Conservation (phyloP, 2,888 invertebrate species). For the Acleris laterana region DNA sequence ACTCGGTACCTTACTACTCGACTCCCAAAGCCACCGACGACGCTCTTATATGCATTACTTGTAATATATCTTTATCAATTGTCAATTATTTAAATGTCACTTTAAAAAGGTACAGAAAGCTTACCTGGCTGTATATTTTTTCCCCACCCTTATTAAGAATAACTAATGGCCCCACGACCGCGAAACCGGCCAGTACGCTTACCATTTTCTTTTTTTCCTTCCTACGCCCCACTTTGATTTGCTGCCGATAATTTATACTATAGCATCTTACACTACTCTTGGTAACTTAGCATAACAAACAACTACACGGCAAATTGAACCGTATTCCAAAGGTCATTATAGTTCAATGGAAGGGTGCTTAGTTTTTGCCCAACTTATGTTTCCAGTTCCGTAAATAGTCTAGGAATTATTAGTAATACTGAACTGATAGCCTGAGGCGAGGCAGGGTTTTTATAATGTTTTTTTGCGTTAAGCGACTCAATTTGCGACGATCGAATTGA, state of each 20-base stretch:
- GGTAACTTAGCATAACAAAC: not conserved
- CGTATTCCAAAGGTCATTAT: not conserved
- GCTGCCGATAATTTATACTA: conserved; percentile 30
- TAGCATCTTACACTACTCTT: conserved; percentile 12
- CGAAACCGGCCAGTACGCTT: conserved; percentile 27
- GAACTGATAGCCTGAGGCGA: conserved; percentile 10
- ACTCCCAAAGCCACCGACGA: no score
- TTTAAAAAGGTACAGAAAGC: conserved; percentile 2
- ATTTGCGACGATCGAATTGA: conserved; percentile 2
- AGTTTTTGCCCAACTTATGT: not conserved
- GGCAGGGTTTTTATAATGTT: conserved; percentile 13
- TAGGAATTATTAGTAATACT: conserved; percentile 16
- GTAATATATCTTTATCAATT: not conserved
- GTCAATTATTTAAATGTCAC: not conserved
- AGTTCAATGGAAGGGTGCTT: not conserved
- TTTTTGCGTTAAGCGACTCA: conserved; percentile 10
- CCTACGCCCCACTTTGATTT: conserved; percentile 35
- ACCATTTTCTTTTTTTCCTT: conserved; percentile 17
- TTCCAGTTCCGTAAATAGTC: conserved; percentile 6
- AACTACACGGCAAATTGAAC: not conserved
- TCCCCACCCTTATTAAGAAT: conserved; percentile 26
- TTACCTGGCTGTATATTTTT: conserved; percentile 9
- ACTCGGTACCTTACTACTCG: no score
- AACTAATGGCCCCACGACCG: conserved; percentile 21
- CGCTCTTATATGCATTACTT: not conserved